Conservation (phyloP, 1,140 invertebrate species). For the Akabosia matsudoensis region DNA sequence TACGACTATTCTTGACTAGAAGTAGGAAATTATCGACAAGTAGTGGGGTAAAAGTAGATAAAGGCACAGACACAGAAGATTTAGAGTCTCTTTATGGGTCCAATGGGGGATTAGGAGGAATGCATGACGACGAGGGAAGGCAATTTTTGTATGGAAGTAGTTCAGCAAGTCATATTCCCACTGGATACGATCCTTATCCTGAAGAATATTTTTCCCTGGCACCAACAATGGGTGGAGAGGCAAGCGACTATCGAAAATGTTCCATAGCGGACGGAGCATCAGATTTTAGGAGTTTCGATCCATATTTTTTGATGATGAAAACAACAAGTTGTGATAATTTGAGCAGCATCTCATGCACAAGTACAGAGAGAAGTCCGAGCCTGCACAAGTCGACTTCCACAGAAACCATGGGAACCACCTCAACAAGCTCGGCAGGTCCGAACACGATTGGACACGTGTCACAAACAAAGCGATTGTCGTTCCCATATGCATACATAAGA, state of each 20-base stretch:
- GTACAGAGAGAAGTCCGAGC: neutral
- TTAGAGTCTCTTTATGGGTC: neutral
- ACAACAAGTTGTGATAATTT: conserved; percentile 46
- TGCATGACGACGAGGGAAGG: neutral
- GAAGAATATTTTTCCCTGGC: neutral
- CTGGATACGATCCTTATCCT: neutral
- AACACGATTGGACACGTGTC: neutral
- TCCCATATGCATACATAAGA: conserved; percentile 51
- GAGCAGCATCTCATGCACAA: neutral
- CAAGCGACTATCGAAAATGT: neutral
- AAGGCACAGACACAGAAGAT: conserved; percentile 30
- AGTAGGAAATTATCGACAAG: conserved; percentile 16
- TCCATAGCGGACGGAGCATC: neutral
- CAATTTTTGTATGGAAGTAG: neutral
- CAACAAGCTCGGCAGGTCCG: neutral
- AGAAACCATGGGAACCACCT: neutral
- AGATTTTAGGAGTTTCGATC: neutral
- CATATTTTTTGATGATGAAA: conserved; percentile 22
- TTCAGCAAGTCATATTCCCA: neutral
- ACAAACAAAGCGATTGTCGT: conserved; percentile 43
- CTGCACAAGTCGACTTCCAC: conserved; percentile 6
- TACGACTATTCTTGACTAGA: conserved; percentile 54
- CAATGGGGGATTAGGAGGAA: neutral
- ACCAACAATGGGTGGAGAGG: neutral
- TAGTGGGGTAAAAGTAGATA: conserved; percentile 22